A percentile compares a stretch with the other conserved stretches of the same genome.
Conservation (phyloP, 2,888 invertebrate species). For the Cerastoderma edule region DNA sequence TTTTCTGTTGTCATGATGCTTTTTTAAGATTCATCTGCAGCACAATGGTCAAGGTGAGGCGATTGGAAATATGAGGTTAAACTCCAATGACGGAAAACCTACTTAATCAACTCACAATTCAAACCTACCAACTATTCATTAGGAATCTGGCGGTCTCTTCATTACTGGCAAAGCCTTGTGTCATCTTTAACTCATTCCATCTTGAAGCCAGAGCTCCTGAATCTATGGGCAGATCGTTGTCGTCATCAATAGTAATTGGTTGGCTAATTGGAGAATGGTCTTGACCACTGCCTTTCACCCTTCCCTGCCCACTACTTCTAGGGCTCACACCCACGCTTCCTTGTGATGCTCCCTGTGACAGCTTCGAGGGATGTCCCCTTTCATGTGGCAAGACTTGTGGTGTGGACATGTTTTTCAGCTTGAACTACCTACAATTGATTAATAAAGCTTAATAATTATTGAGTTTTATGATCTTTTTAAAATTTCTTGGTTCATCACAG, state of each 20-base stretch:
- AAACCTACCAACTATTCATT: conserved; percentile 43
- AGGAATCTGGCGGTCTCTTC: conserved; percentile 48
- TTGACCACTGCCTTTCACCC: conserved; percentile 5
- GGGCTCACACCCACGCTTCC: background rate
- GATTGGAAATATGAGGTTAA: too few species aligned
- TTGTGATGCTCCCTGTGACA: background rate
- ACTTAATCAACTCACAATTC: too few species aligned
- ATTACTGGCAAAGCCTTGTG: conserved; percentile 35
- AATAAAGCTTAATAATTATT: too few species aligned
- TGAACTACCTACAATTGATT: too few species aligned
- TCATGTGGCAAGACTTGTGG: conserved; percentile 11
- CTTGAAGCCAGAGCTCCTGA: conserved; percentile 37
- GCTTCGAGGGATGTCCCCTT: conserved; percentile 15
- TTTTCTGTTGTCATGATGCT: too few species aligned
- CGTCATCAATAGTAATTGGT: background rate
- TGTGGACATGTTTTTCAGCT: conserved; percentile 10
- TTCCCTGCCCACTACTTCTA: background rate
- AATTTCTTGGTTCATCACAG: too few species aligned
- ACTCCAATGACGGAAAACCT: too few species aligned
- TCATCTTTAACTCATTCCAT: conserved; percentile 38
- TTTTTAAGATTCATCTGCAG: too few species aligned
- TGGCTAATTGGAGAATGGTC: too few species aligned
- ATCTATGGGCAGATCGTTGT: conserved; percentile 7
- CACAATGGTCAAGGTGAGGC: too few species aligned
- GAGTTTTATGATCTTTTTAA: too few species aligned